Conservation (phyloP, 2,113 vertebrate genomes). For the chimpanzee (Pan troglodytes) region DNA sequence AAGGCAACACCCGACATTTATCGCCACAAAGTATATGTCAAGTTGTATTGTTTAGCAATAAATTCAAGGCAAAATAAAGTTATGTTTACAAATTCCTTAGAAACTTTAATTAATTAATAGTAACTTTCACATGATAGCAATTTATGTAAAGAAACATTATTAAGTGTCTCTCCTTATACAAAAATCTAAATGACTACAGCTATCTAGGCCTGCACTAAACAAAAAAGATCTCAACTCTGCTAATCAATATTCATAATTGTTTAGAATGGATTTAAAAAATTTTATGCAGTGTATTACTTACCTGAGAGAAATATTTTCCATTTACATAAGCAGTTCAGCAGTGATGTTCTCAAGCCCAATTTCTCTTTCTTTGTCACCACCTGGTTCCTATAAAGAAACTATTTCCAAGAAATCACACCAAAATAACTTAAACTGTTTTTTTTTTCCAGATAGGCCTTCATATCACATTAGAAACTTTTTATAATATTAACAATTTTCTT, state of each 20-base stretch:
- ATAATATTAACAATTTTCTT: conserved; percentile 70
- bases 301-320: background rate
- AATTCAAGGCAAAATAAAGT: conserved; percentile 1
- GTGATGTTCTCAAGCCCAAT: background rate
- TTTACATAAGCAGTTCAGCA: background rate
- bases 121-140: conserved; percentile 19
- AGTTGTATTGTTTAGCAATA: background rate
- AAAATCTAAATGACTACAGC: background rate
- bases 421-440: conserved; percentile 42
- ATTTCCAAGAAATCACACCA: conserved; percentile 51
- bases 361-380: conserved; percentile 46
- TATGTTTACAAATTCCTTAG: background rate
- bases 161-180: background rate
- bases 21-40: background rate
- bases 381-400: conserved; percentile 55
- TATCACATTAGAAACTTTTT: conserved; percentile 66
- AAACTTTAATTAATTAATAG: background rate
- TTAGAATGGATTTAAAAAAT: background rate
- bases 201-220: background rate
- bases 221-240: background rate
- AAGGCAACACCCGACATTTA: background rate
- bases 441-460: conserved; percentile 5
- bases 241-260: background rate
- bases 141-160: conserved; percentile 31
- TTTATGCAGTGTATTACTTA: background rate